Percentiles rank a stretch among this genome's conserved stretches.
Conservation (phyloP, 2,797 vertebrate genomes). For the Otus scops region DNA sequence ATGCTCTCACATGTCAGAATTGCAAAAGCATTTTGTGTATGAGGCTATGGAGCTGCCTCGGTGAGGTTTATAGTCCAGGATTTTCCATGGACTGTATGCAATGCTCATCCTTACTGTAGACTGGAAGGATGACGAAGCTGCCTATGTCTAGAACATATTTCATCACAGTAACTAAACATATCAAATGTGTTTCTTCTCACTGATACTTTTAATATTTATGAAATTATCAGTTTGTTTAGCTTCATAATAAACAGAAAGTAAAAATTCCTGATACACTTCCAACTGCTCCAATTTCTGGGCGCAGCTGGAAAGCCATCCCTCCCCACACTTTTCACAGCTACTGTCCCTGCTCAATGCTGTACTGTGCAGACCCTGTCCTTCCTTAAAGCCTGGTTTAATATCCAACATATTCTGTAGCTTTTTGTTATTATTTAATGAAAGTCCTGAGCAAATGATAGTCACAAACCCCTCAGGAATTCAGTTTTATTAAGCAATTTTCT, state of each 20-base stretch:
- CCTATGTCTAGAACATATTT: not conserved
- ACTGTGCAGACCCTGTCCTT: not conserved
- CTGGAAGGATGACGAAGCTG: not conserved
- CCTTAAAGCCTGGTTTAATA: not conserved
- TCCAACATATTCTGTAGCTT: not conserved
- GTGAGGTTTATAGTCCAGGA: not conserved
- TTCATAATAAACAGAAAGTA: not conserved
- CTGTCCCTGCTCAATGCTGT: not conserved
- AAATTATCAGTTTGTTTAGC: not conserved
- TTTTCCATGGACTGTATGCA: not conserved
- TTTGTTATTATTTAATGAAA: not conserved
- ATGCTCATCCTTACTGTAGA: not conserved
- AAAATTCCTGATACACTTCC: not conserved
- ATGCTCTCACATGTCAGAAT: not conserved
- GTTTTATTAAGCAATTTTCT: not conserved
- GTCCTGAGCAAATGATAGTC: not conserved
- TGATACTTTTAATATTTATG: not conserved
- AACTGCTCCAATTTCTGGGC: not conserved
- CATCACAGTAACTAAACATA: not conserved
- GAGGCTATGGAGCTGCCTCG: accelerated
- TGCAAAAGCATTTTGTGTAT: not conserved
- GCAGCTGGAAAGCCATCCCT: not conserved
- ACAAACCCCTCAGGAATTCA: not conserved
- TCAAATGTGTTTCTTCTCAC: not conserved
- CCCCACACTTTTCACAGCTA: not conserved